Conservation (phyloP, 2,888 invertebrate species). For the Lasioglossum figueresi region DNA sequence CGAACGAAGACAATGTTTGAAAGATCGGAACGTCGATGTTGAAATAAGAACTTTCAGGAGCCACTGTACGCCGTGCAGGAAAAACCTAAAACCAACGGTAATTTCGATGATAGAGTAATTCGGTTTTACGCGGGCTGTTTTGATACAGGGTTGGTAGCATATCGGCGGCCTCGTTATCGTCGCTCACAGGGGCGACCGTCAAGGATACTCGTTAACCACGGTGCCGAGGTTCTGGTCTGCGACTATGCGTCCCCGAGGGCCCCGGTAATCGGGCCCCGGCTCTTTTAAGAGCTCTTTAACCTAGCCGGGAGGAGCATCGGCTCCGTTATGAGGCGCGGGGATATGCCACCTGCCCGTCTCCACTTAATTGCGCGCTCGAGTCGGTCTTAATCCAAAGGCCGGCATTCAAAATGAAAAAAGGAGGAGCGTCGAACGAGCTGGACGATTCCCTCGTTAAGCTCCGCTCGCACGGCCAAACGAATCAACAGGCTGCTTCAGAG, state of each 20-base stretch:
- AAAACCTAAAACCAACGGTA: not conserved
- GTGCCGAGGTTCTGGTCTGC: constrained; percentile 2
- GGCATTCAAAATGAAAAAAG: constrained; percentile 36
- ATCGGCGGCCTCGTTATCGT: not conserved
- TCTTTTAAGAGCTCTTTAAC: constrained; percentile 62
- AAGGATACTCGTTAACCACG: constrained; percentile 7
- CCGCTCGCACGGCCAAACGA: constrained; percentile 15
- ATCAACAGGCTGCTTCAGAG: not conserved
- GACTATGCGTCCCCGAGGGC: constrained; percentile 30
- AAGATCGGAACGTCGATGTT: not conserved
- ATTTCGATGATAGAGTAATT: constrained; percentile 2
- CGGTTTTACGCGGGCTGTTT: constrained; percentile 5
- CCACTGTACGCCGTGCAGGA: not conserved
- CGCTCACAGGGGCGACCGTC: not conserved
- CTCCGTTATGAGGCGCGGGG: constrained; percentile 36
- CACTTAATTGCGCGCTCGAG: constrained; percentile 59
- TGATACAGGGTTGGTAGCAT: not conserved
- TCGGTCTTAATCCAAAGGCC: constrained; percentile 60
- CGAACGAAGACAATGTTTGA: not conserved
- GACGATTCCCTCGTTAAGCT: constrained; percentile 38
- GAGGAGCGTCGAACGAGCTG: constrained; percentile 12
- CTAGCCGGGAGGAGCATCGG: constrained; percentile 41
- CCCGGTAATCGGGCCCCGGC: constrained; percentile 17
- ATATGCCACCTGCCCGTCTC: constrained; percentile 62
- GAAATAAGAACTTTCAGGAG: not conserved